phyloP scores from a whole-genome alignment of 2,888 invertebrate species.

The Beris morrisii region DNA sequence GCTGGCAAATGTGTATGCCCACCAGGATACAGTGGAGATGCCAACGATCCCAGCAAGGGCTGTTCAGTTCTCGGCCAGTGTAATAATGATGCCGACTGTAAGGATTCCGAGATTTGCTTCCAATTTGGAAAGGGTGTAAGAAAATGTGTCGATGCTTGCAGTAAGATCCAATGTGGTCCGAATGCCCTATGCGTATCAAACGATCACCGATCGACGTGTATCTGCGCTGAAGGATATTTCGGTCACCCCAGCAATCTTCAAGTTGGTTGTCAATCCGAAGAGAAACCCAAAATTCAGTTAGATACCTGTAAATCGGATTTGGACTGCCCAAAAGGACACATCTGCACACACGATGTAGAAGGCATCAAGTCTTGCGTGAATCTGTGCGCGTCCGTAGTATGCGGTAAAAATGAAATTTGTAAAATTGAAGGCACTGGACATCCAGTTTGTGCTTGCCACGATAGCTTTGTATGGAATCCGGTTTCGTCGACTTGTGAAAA shows the following conservation, averaged over 20 bases:
- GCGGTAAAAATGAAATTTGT: slow-evolving; percentile 81
- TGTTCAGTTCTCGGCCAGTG: slow-evolving; percentile 77
- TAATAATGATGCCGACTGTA: slow-evolving; percentile 78
- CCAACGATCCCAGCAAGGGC: slow-evolving; percentile 69
- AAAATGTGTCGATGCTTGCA: slow-evolving; percentile 85
- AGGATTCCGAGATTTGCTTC: slow-evolving; percentile 83
- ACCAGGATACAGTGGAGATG: slow-evolving; percentile 75
- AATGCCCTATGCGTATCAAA: slow-evolving; percentile 85
- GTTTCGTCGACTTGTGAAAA: slow-evolving; percentile 79
- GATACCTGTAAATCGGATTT: slow-evolving; percentile 67
- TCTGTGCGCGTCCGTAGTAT: slow-evolving; percentile 78
- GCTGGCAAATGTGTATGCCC: slow-evolving; percentile 79
- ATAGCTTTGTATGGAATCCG: slow-evolving; percentile 81
- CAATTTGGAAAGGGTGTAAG: slow-evolving; percentile 76
- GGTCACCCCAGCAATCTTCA: slow-evolving; percentile 82
- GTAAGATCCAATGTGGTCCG: slow-evolving; percentile 85
- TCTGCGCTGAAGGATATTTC: slow-evolving; percentile 78
- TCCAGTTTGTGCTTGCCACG: slow-evolving; percentile 78
- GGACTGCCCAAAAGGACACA: slow-evolving; percentile 72
- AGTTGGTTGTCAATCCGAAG: slow-evolving; percentile 75
- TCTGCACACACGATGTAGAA: slow-evolving; percentile 67
- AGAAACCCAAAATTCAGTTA: slow-evolving; percentile 59
- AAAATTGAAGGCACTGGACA: slow-evolving; percentile 66
- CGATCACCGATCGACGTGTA: slow-evolving; percentile 82
- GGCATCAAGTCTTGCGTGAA: slow-evolving; percentile 72